Evolutionary conservation across 1,140 invertebrate species (phyloP), one percentile per base, ranked within the genome.

Genomic region (Triops longicaudatus): DNA sequence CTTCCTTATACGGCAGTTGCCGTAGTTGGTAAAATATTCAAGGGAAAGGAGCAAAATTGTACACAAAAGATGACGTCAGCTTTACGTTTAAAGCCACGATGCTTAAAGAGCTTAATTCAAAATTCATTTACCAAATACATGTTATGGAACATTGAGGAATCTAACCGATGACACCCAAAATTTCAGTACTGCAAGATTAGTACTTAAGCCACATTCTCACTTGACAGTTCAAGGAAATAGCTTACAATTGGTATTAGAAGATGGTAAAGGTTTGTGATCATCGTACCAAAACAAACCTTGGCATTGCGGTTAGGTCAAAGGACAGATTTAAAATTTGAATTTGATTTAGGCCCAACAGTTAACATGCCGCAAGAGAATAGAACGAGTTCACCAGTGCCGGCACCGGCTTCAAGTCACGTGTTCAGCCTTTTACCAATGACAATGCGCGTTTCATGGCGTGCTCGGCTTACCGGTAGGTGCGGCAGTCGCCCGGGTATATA

Each of bases 281-380:
- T 37, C 7, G 7, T 37, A 37, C 31, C 31, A 37, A 37, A 37
- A 37, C 31, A 37, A 37, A 63, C 14, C 44, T 2, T 10, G 14
- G 44, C 14, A 37, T 63, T 63, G 10, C 22, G 44, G 6, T 22
- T 22, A 63, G 44, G 44, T 22, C 44, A 63, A 63, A 22, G 44
- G 6, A n/a, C 4, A 22, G 5, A 0, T 63, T 12, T 14, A 63
- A 11, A n/a, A 10, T 3, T 22, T 63, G 44, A 63, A 63, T 63
- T 63, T n/a, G 10, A 5, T 63, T 63, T 63, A 63, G 50, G 50
- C 50, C 50, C 50, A 63, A 63, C 50, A 63, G n/a, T 63, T 63
- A 63, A 63, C 0, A 63, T 63, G 50, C 50, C 14, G 14, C 50
- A 63, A 1, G 17, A 63, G 22, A 14, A 63, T 14, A 63, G 50